Evolutionary conservation across 2,888 invertebrate genomes (phyloP), one percentile per base, ranked within the genome.

Genomic region (Rotaria magnacalcarata): DNA sequence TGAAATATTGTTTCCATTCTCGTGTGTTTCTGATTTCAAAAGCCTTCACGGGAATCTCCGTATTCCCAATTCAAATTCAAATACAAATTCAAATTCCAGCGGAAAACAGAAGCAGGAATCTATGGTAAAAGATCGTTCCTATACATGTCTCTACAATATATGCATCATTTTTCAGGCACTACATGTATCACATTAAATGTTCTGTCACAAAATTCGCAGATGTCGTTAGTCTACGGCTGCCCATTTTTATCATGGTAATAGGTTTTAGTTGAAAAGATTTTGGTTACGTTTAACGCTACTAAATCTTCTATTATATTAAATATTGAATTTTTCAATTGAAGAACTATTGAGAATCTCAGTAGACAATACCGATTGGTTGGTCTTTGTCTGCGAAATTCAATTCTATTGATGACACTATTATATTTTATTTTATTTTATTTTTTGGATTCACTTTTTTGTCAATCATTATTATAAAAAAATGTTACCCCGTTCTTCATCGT

Each of bases 401-500:
- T n/a, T 34, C 41, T 16, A 67, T 34, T 34, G 27, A 5, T n/a
- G 16, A 19, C 8, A 5, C 6, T 21, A 21, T 19, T 54, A 11
- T 52, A 14, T 54, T 54, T 54, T 54, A 52, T 52, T 52, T 16
- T 16, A 52, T 52, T 52, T 52, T 52, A 50, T 27, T 27, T 67
- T 34, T 67, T 67, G 56, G 21, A 56, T 34, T 34, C 34, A 3
- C 16, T 27, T 27, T 67, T 67, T 67, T 27, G 52, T 52, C 34
- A 27, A 34, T 34, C 16, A 67, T 34, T 34, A 16, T 19, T 34
- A 34, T 52, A 34, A 19, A 67, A 16, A 58, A 67, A 80, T 80
- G 80, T 80, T 80, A n/a, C 4, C 47, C n/a, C 80, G 80, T 47
- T 80, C 80, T 47, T 80, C 80, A 47, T 80, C 80, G n/a, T 80